Evolutionary conservation across 2,113 vertebrate species (phyloP), one percentile per base, ranked within the genome.

Genomic region (Leiothrix lutea): DNA sequence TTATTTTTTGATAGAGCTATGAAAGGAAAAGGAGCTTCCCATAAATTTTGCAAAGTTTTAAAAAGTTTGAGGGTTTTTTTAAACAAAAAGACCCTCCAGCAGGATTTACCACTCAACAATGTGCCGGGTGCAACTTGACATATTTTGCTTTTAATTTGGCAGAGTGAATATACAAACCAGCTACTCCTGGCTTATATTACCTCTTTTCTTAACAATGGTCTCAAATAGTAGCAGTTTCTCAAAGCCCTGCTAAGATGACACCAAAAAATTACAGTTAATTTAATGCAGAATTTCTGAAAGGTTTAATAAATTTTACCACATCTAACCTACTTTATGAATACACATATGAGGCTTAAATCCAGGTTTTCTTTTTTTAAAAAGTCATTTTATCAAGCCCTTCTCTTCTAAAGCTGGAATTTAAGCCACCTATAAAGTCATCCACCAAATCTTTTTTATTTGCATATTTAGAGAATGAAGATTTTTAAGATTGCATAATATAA

Each of bases 391-490:
- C 33, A 56, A 93, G 31, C 0, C 7, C 7, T 62, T 73, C 35
- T 83, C 54, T 83, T 85, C 51, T 67, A 53, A 66, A 78, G 35
- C 26, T 86, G 47, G 83, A 84, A 90, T 88, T 86, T 64, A 80
- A 61, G 84, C 31, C 54, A 72, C 5, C 42, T 70, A 47, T 45
- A 51, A 67, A 88, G 33, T 82, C 42, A 69, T 4, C 4, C 26
- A 53, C 26, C 7, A 47, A 80, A 74, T 51, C 6, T 40, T 88
- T 88, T 83, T 53, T 74, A 88, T 93, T 82, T 94, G 78, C 73
- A 67, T 87, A 93, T 88, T 88, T 91, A 95, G 58, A 80, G 47
- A 89, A 88, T 38, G 50, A 57, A 40, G 38, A 70, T 86, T 92
- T 91, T 84, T 31, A 80, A 65, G 78, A 92, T 90, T 95, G 88